Percentiles rank a stretch among this genome's conserved stretches.
phyloP scores from a whole-genome alignment of 2,888 invertebrate genomes.

The Euspilapteryx auroguttella region DNA sequence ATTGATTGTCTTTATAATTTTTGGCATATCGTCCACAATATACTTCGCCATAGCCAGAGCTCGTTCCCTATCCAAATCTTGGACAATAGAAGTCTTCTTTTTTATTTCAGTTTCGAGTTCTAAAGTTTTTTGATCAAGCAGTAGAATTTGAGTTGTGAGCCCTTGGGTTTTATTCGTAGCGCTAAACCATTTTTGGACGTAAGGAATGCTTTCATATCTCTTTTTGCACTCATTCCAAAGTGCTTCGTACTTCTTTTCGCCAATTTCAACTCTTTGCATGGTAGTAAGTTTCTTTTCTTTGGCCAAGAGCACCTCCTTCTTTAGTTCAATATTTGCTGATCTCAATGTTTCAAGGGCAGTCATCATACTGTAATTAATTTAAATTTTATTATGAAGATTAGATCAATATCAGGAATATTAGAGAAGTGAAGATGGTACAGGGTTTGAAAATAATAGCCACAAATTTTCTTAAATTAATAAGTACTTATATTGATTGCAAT shows the following conservation, averaged over 20 bases:
- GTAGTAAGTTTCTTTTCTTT: slow-evolving; percentile 21
- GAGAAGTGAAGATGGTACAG: no score
- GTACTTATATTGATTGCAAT: no score
- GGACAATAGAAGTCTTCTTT: slow-evolving; percentile 14
- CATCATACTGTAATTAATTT: slow-evolving; percentile 18
- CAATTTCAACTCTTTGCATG: slow-evolving; percentile 17
- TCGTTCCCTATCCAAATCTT: slow-evolving; percentile 16
- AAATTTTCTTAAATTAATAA: no score
- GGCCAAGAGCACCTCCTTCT: slow-evolving; percentile 23
- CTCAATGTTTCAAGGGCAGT: slow-evolving; percentile 23
- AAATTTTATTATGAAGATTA: no score
- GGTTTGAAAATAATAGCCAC: no score
- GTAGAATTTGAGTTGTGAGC: slow-evolving; percentile 15
- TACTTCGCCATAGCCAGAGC: slow-evolving; percentile 28
- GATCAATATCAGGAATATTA: slow-evolving; percentile 2
- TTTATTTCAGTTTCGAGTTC: slow-evolving; percentile 16
- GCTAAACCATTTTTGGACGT: slow-evolving; percentile 22
- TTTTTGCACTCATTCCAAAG: slow-evolving; percentile 27
- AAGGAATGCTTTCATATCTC: slow-evolving; percentile 31
- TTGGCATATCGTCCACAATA: slow-evolving; percentile 21
- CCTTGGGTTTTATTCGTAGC: slow-evolving; percentile 14
- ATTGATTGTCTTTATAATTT: slow-evolving; percentile 13
- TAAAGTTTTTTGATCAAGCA: slow-evolving; percentile 16
- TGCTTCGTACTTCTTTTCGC: slow-evolving; percentile 30
- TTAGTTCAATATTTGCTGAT: slow-evolving; percentile 27